A percentile compares a stretch with the other conserved stretches of the same genome.
Evolutionary conservation across 2,888 invertebrate genomes (phyloP).

Genomic region (Hypsopygia costalis): DNA sequence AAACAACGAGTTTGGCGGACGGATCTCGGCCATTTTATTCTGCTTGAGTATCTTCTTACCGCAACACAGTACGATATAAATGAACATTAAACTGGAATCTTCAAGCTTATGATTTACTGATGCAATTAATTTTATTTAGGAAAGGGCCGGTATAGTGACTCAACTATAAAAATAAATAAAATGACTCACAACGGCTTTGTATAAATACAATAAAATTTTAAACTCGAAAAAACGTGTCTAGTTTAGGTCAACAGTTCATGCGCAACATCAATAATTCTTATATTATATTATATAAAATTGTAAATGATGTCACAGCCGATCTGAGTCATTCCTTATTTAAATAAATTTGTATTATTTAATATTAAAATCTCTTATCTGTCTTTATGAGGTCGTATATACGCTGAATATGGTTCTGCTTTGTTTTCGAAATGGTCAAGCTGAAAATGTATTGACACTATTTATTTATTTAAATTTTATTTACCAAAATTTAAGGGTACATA

Average conservation of each 20-base stretch:
- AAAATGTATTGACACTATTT: too few species aligned
- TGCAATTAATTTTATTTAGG: conserved; percentile 5
- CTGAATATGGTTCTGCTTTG: conserved; percentile 23
- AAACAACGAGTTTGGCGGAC: too few species aligned
- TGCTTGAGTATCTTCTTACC: too few species aligned
- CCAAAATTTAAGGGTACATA: too few species aligned
- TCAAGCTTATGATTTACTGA: conserved; percentile 1
- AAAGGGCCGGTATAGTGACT: conserved; percentile 21
- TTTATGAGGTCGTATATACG: conserved; percentile 17
- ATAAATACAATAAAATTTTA: conserved; percentile 5
- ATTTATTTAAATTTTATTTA: too few species aligned
- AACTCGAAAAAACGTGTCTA: conserved; percentile 37
- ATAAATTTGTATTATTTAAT: conserved; percentile 41
- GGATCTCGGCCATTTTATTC: too few species aligned
- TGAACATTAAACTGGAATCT: background rate
- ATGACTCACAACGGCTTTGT: conserved; percentile 12
- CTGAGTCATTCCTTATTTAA: conserved; percentile 64
- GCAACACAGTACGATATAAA: too few species aligned
- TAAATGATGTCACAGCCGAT: conserved; percentile 73
- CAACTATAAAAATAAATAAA: conserved; percentile 6
- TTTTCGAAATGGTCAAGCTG: conserved; percentile 28
- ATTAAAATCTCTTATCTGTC: conserved; percentile 39
- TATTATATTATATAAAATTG: conserved; percentile 61
- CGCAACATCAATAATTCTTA: conserved; percentile 68
- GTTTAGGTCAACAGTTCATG: conserved; percentile 72